Percentiles rank a stretch among this genome's conserved stretches.
Evolutionary conservation across 2,113 vertebrate species (phyloP).

Genomic region (Tetrao urogallus): DNA sequence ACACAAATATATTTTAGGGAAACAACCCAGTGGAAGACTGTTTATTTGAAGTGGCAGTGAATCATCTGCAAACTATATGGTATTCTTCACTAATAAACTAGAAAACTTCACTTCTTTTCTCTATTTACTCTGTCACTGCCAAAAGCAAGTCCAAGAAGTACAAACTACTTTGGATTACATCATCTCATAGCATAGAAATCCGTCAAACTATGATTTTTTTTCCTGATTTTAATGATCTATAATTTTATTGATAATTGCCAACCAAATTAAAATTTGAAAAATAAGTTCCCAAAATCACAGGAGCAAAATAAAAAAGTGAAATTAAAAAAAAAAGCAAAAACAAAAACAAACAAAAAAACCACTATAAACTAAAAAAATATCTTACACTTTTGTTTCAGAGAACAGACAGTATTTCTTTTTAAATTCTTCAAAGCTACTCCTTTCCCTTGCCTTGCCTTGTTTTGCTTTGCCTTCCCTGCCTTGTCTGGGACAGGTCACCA

Average conservation of each 20-base stretch:
- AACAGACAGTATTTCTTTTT: background rate
- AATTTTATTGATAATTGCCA: background rate
- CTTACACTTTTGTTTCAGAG: background rate
- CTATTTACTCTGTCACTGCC: slow-evolving; percentile 40
- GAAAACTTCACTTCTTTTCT: slow-evolving; percentile 51
- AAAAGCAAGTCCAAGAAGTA: slow-evolving; percentile 63
- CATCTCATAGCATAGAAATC: slow-evolving; percentile 33
- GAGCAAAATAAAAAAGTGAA: background rate
- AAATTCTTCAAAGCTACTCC: background rate
- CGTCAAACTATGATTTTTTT: slow-evolving; percentile 36
- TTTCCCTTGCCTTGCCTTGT: background rate
- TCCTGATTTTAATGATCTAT: slow-evolving; percentile 44
- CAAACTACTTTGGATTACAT: slow-evolving; percentile 48
- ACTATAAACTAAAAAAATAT: background rate
- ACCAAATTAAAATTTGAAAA: background rate
- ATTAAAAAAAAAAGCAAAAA: background rate
- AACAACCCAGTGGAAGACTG: slow-evolving; percentile 17
- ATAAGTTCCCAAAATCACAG: background rate
- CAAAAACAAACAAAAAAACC: too few species aligned
- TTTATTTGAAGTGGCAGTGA: slow-evolving; percentile 67
- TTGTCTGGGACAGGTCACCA: background rate
- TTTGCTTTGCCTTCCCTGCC: background rate
- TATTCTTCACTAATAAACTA: slow-evolving; percentile 54
- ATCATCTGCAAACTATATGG: slow-evolving; percentile 49
- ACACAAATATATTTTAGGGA: slow-evolving; percentile 60